Base-by-base conservation (phyloP, 2,888 invertebrate genomes). In the Therioaphis trifolii region DNA sequence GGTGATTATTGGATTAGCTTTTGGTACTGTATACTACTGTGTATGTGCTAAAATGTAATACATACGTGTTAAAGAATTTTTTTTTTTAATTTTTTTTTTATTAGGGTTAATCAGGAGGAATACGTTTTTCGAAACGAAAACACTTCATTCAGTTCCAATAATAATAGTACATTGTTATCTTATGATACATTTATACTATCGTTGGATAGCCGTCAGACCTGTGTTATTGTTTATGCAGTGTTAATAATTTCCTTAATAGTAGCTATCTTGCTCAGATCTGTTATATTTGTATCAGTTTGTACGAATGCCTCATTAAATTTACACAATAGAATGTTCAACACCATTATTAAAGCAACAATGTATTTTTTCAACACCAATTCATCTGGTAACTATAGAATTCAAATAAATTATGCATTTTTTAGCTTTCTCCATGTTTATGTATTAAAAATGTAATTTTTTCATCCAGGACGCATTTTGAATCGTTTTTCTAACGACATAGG, bases 401-500 rank as follows among this genome's bases (percentile, higher is more conserved):
- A 35, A 35, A 35, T 35, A 35, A 35, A 5, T 7, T 7, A 35
- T 7, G 35, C 35, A 35, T 46, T 18, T 40, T 21, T 4, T 2
- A 18, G 2, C 35, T 29, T 69, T 68, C 35, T 29, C 40, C 40
- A 11, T 12, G 46, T 52, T 18, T 15, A 52, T 18, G 4, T 4
- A 18, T 3, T 2, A 24, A 58, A 9, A 1, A 1, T 24, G 18
- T 7, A 35, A 24, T 86, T 84, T 7, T 85, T 77, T 86, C 88
- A 87, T 88, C 87, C 90, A 89, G 93, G 93, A 15, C 90, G 94
- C 68, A 94, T 97, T 86, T 90, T 97, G 71, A 96, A 96, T 89
- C 90, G 97, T 40, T 96, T 97, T 89, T 94, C 96, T 0, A 96
- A 96, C 89, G 97, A 97, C 87, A 93, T 96, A 91, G 96, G 92